Conservation (phyloP, 2,113 vertebrate genomes). For the Phodopus roborovskii region DNA sequence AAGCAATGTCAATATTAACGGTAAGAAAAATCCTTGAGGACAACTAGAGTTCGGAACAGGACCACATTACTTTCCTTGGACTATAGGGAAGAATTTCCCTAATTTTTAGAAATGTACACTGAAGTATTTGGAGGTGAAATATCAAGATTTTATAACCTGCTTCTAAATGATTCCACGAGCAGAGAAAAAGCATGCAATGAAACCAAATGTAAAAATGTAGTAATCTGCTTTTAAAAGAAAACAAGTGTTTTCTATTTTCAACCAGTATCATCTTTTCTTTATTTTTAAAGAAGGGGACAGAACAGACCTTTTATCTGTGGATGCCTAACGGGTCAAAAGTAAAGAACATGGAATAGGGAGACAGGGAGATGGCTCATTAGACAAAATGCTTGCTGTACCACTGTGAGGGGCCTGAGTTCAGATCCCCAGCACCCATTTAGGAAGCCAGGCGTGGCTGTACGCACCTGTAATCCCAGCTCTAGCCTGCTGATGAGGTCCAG, state of each 20-base stretch:
- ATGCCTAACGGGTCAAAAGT: slow-evolving; percentile 11
- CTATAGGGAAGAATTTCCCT: neutral
- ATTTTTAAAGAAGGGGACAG: neutral
- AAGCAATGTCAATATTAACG: neutral
- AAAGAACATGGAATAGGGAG: neutral
- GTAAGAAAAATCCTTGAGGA: neutral
- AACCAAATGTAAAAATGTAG: neutral
- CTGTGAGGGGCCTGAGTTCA: neutral
- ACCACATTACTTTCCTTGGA: slow-evolving; percentile 13
- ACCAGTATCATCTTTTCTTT: no score
- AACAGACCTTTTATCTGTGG: neutral
- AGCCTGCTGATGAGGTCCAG: neutral
- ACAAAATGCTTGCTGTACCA: neutral
- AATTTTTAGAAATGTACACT: neutral
- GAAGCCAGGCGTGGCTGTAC: neutral
- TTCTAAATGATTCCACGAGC: slow-evolving; percentile 22
- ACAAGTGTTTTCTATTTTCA: neutral
- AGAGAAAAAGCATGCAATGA: neutral
- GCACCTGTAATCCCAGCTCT: neutral
- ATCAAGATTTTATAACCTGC: slow-evolving; percentile 1
- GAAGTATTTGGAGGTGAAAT: neutral
- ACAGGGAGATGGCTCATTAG: neutral
- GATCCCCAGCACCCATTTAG: neutral
- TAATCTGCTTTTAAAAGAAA: slow-evolving; percentile 38
- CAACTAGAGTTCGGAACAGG: neutral